phyloP scores from a whole-genome alignment of 2,113 vertebrate species.

The Lethenteron reissneri region DNA sequence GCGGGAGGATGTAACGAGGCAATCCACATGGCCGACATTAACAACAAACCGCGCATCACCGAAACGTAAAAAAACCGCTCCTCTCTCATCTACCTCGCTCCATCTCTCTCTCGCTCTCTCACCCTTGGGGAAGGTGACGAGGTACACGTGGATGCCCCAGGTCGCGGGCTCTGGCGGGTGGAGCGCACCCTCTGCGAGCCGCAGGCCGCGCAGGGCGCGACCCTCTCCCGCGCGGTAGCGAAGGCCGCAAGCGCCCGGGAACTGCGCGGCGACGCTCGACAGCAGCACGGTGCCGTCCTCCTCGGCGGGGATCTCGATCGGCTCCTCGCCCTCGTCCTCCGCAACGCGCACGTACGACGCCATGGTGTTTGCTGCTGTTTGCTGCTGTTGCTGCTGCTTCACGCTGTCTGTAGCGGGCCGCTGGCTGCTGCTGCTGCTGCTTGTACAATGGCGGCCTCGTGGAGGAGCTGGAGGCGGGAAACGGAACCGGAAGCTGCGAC shows the following conservation, averaged over 20 bases:
- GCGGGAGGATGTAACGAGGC: too few relatives aligned
- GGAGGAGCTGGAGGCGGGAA: too few relatives aligned
- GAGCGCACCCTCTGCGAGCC: conserved; percentile 69
- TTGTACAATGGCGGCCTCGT: too few relatives aligned
- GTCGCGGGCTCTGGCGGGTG: conserved; percentile 57
- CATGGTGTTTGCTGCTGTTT: too few relatives aligned
- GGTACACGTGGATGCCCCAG: conserved; percentile 82
- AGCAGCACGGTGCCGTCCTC: conserved; percentile 86
- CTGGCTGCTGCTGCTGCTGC: too few relatives aligned
- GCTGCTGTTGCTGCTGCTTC: too few relatives aligned
- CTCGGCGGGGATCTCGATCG: conserved; percentile 91
- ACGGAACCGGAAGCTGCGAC: too few relatives aligned
- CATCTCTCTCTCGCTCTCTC: too few relatives aligned
- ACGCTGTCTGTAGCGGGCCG: too few relatives aligned
- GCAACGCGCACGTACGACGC: conserved; percentile 63
- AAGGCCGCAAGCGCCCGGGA: conserved; percentile 76
- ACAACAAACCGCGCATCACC: conserved; percentile 12
- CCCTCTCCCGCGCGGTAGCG: conserved; percentile 75
- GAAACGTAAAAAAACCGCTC: too few relatives aligned
- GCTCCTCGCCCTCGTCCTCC: conserved; percentile 86
- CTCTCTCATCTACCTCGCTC: too few relatives aligned
- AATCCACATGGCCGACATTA: too few relatives aligned
- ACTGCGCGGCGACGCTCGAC: conserved; percentile 80
- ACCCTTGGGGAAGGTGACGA: conserved; percentile 98
- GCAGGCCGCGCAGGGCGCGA: conserved; percentile 83